These are phyloP conservation scores for Engystomops pustulosus DNA, from an alignment of 2,113 vertebrate genomes.

Conservation along the genomic window DNA sequence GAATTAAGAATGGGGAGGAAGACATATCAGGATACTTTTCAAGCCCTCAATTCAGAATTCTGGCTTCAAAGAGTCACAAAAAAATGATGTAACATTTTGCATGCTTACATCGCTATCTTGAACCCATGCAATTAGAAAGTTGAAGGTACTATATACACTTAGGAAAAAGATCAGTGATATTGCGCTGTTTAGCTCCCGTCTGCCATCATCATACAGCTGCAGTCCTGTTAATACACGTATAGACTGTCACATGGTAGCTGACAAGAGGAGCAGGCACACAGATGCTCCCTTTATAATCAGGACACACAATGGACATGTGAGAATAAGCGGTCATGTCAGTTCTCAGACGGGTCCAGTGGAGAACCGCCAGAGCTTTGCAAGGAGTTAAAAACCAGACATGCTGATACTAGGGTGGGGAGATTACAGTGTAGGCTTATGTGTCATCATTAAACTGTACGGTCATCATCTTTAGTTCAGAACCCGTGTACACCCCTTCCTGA, in stretches of 20 bases:
- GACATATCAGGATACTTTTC: too few relatives aligned
- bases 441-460: slow-evolving; percentile 45
- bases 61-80: too few relatives aligned
- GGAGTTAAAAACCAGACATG: neutral
- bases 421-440: slow-evolving; percentile 10
- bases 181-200: too few relatives aligned
- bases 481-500: neutral
- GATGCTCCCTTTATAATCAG: slow-evolving; percentile 42
- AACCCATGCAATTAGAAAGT: too few relatives aligned
- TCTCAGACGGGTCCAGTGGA: slow-evolving; percentile 44
- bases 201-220: neutral
- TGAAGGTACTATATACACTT: too few relatives aligned
- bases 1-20: too few relatives aligned
- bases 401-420: slow-evolving; percentile 23
- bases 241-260: neutral
- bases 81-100: too few relatives aligned
- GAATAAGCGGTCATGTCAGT: slow-evolving; percentile 40
- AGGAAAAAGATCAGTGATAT: too few relatives aligned
- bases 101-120: too few relatives aligned
- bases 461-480: neutral
- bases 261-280: slow-evolving; percentile 24
- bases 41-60: too few relatives aligned
- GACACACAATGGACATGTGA: slow-evolving; percentile 49
- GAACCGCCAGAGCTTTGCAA: neutral
- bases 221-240: slow-evolving; percentile 10